These are phyloP conservation scores for Artemisiospiza belli DNA, from an alignment of 2,113 vertebrate genomes.

Conservation along the genomic window DNA sequence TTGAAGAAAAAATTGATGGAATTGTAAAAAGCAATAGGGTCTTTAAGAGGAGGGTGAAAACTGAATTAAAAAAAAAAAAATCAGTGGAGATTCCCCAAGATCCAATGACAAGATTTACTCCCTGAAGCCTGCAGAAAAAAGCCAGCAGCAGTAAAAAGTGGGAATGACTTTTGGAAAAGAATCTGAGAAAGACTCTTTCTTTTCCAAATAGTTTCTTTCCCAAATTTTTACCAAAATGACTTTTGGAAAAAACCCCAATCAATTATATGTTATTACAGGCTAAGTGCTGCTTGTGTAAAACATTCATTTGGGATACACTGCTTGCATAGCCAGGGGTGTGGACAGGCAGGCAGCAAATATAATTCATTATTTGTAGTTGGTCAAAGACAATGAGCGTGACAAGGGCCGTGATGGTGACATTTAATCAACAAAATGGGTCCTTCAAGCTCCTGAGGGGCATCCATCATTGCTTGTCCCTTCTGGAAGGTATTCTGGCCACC, in stretches of 20 bases:
- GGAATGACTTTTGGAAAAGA: not conserved
- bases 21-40: not conserved
- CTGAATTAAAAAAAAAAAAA: not conserved
- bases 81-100: not conserved
- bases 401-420: not conserved
- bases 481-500: not conserved
- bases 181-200: not conserved
- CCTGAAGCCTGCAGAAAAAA: not conserved
- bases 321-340: not conserved
- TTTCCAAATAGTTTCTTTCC: not conserved
- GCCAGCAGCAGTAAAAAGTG: not conserved
- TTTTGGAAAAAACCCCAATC: not conserved
- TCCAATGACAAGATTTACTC: not conserved
- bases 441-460: not conserved
- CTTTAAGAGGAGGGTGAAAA: not conserved
- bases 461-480: not conserved
- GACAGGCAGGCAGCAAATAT: not conserved
- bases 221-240: not conserved
- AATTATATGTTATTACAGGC: not conserved
- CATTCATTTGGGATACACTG: rapidly evolving
- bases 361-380: not conserved
- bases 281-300: not conserved
- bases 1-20: not conserved
- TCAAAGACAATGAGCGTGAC: not conserved
- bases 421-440: not conserved